phyloP scores from a whole-genome alignment of 2,888 invertebrate species.

The Athrips mouffetella region DNA sequence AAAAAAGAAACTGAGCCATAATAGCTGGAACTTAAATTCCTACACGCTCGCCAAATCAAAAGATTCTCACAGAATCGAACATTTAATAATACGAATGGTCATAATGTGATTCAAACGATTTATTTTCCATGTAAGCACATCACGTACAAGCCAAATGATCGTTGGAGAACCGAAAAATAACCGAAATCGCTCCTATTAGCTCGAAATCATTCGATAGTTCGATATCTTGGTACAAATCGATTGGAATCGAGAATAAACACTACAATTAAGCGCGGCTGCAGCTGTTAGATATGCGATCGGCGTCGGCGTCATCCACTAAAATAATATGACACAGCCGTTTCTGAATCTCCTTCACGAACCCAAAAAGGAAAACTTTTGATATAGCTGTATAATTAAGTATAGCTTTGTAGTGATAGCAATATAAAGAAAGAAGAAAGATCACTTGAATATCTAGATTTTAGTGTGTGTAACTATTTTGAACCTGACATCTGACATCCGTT shows the following conservation, averaged over 20 bases:
- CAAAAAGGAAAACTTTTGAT: constrained; percentile 63
- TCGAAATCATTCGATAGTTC: constrained; percentile 54
- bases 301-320: constrained; percentile 71
- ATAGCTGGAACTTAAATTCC: constrained; percentile 43
- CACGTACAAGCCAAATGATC: constrained; percentile 72
- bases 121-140: constrained; percentile 70
- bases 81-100: constrained; percentile 72
- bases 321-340: constrained; percentile 78
- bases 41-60: constrained; percentile 56
- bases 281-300: constrained; percentile 69
- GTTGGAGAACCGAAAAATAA: constrained; percentile 68
- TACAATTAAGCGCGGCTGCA: constrained; percentile 69
- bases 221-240: constrained; percentile 59
- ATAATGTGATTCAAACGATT: constrained; percentile 73
- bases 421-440: constrained; percentile 10
- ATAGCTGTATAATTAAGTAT: constrained; percentile 58
- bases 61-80: constrained; percentile 70
- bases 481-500: too few species aligned
- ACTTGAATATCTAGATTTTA: too few species aligned
- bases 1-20: constrained; percentile 16
- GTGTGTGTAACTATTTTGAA: too few species aligned
- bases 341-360: constrained; percentile 58
- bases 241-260: constrained; percentile 71
- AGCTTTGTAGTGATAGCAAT: constrained; percentile 47
- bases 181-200: constrained; percentile 69